Conservation (phyloP, 53 echinoderm and acorn worm species). For the Zoroaster sp. region DNA sequence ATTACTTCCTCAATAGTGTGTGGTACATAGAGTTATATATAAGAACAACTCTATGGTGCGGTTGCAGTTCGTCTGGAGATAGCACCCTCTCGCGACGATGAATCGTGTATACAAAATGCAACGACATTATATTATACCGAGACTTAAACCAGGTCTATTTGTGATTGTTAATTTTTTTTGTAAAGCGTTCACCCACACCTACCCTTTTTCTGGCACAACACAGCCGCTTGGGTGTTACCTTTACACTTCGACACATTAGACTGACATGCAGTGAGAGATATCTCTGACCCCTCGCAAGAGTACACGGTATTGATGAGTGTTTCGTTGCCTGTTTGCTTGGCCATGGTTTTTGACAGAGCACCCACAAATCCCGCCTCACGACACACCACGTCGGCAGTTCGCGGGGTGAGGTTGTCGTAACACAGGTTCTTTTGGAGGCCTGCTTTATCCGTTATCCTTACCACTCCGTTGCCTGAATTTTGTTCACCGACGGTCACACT, state of each 20-base stretch:
- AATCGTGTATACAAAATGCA: too few relatives aligned
- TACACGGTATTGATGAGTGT: not conserved
- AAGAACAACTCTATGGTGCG: too few relatives aligned
- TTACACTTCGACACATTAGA: not conserved
- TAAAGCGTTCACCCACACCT: too few relatives aligned
- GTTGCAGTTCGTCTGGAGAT: too few relatives aligned
- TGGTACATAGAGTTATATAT: too few relatives aligned
- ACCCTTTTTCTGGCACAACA: slow-evolving; percentile 4
- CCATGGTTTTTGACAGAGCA: not conserved
- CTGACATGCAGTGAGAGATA: not conserved
- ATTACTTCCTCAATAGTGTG: too few relatives aligned
- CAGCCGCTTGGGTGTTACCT: not conserved
- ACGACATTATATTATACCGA: too few relatives aligned
- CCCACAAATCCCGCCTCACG: slow-evolving; percentile 13
- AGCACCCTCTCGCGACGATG: too few relatives aligned
- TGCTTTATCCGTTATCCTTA: not conserved
- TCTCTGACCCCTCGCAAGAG: not conserved
- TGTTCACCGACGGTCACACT: not conserved
- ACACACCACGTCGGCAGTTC: slow-evolving; percentile 4
- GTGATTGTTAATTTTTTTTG: too few relatives aligned
- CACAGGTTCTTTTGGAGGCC: not conserved
- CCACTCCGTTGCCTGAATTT: not conserved
- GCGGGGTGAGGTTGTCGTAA: not conserved
- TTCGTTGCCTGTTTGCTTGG: not conserved
- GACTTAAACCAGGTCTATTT: too few relatives aligned